Base-by-base conservation (phyloP, 2,888 invertebrate species). In the Eristalis tenax region DNA sequence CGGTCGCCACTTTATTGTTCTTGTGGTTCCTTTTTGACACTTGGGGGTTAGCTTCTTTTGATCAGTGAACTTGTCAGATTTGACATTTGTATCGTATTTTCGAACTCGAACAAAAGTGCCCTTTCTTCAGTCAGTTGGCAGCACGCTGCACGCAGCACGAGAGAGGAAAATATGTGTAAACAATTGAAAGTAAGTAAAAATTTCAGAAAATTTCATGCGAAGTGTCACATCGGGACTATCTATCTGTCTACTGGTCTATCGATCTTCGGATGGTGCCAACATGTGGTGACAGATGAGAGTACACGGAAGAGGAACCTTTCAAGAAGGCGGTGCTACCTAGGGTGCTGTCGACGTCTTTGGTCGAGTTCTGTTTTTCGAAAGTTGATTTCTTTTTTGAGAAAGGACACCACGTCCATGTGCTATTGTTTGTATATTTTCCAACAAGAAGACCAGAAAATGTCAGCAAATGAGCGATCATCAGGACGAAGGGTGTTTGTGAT, bases 241-340 rank as follows among this genome's bases (percentile, higher is more conserved):
- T 50, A 50, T 50, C 50, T 50, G 18, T 50, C 18, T 50, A 18
- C 18, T 18, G 50, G 18, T 50, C 50, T 71, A 87, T 87, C 87
- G 87, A 87, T 87, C 87, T 87, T 83, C 73, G 73, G 59, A 87
- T 83, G 79, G 79, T 80, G 83, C 87, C 87, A 87, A 87, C 87
- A 87, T 87, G 87, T 87, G 87, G 87, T 87, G 87, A 87, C 87
- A 87, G 87, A 83, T 87, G 87, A 87, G 83, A 87, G 87, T 83
- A 87, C 79, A 87, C 76, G 70, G 59, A 79, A 77, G 79, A 76
- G 28, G 26, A 59, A 59, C 50, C 50, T 50, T 66, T 83, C 57
- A 76, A 69, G 71, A 87, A 83, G 83, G 75, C 71, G 73, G 73
- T 83, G 87, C 87, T 87, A 87, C 87, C 87, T 87, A 87, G 76